Evolutionary conservation across 2,888 invertebrate species (phyloP), one percentile per base, ranked within the genome.

Genomic region (Sesia apiformis): DNA sequence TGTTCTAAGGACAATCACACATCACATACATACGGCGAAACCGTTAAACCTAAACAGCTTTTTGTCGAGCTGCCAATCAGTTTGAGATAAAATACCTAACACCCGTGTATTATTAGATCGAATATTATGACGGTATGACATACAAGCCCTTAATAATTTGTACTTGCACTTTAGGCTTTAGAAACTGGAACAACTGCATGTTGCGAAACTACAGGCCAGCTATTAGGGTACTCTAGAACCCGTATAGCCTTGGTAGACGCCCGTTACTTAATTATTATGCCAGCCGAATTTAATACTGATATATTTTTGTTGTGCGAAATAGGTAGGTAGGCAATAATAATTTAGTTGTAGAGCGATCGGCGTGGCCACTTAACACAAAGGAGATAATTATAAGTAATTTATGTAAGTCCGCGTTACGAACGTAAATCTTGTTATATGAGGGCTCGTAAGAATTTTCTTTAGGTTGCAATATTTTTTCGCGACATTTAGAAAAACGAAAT

Each of bases 191-290:
- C 80, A 75, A 70, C 65, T 65, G 64, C 50, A 49, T 65, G 66
- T 69, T 69, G 66, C 70, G 66, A 72, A 70, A 71, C 64, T 65
- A 62, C 58, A 60, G 58, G 57, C 5, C 61, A 63, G 66, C 78
- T 76, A 84, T 85, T 86, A 86, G 84, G 85, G 81, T 82, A 78
- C 72, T 65, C 65, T 62, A 72, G 73, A 74, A 75, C 79, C 80
- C 66, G 73, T 63, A 65, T 72, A 82, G 72, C 87, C 86, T 88
- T 86, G 86, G 77, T 72, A 63, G 74, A 71, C 67, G 86, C 85
- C 87, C 76, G 87, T 87, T 87, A 88, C 88, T 89, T 87, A 88
- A 88, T 88, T 89, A 89, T 82, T 82, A 85, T 89, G 83, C 87
- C 62, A 81, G 81, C 87, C 87, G 74, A 89, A 87, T 81, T 81